Conservation (phyloP, 2,797 vertebrate species). For the Bradypodion pumilum region DNA sequence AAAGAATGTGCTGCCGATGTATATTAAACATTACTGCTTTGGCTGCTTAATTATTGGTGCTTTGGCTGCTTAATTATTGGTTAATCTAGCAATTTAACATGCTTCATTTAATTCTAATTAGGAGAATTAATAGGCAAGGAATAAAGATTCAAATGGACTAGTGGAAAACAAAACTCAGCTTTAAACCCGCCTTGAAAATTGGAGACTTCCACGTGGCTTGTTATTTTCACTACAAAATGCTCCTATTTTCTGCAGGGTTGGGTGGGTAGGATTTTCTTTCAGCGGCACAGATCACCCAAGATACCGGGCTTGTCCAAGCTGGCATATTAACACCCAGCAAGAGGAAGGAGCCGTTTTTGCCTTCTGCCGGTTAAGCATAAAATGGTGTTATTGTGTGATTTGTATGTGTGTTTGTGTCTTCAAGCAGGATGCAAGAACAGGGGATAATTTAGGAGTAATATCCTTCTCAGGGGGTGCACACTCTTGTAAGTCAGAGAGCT, state of each 20-base stretch:
- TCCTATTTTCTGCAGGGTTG: background rate
- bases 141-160: constrained; percentile 79
- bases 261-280: background rate
- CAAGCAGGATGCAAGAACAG: constrained; percentile 36
- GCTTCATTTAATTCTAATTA: constrained; percentile 89
- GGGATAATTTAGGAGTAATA: constrained; percentile 48
- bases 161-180: constrained; percentile 75
- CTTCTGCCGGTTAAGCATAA: constrained; percentile 28
- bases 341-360: constrained; percentile 19
- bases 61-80: constrained; percentile 85
- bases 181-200: constrained; percentile 56
- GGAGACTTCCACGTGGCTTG: constrained; percentile 23
- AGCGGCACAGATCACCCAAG: background rate
- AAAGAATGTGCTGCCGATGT: constrained; percentile 70
- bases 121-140: constrained; percentile 85
- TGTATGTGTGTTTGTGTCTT: constrained; percentile 29
- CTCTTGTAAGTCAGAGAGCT: constrained; percentile 67
- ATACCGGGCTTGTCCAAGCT: constrained; percentile 15
- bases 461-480: constrained; percentile 39
- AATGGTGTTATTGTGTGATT: constrained; percentile 21
- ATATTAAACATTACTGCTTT: constrained; percentile 75
- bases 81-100: constrained; percentile 86
- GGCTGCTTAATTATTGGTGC: constrained; percentile 85
- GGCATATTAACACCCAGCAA: background rate
- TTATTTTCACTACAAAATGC: constrained; percentile 1